Conservation (phyloP, 2,113 vertebrate species). For the Triplophysa dalaica region DNA sequence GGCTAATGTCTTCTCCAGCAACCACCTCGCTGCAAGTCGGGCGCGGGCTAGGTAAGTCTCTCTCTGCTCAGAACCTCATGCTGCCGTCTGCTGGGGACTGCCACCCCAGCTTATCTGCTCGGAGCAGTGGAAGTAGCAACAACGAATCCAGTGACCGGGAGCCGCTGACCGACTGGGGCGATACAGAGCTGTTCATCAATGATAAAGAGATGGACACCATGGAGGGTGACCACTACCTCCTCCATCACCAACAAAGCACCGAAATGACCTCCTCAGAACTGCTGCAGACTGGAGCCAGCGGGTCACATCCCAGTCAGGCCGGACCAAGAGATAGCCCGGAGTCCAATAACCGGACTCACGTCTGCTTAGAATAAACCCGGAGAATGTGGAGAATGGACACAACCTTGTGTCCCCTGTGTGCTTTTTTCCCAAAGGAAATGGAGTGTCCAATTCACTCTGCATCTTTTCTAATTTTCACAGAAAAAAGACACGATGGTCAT, state of each 20-base stretch:
- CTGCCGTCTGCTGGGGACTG: slow-evolving; percentile 78
- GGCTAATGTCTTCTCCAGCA: slow-evolving; percentile 78
- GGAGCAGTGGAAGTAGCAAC: slow-evolving; percentile 78
- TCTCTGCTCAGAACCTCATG: slow-evolving; percentile 91
- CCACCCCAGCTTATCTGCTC: slow-evolving; percentile 77
- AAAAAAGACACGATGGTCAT: slow-evolving; percentile 60
- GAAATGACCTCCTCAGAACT: slow-evolving; percentile 77
- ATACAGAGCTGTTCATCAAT: slow-evolving; percentile 87
- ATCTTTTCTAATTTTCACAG: slow-evolving; percentile 47
- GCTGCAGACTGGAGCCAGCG: slow-evolving; percentile 83
- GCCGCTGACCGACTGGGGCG: slow-evolving; percentile 78
- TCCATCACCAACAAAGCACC: slow-evolving; percentile 72
- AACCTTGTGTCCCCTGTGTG: slow-evolving; percentile 28
- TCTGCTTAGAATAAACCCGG: slow-evolving; percentile 83
- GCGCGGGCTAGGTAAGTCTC: slow-evolving; percentile 83
- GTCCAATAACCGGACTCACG: slow-evolving; percentile 82
- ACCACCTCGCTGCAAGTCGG: slow-evolving; percentile 63
- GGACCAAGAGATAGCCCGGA: slow-evolving; percentile 77
- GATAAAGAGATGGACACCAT: slow-evolving; percentile 82
- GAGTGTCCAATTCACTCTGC: slow-evolving; percentile 34
- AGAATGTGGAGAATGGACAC: slow-evolving; percentile 45
- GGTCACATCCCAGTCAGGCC: slow-evolving; percentile 72
- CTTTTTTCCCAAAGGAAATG: slow-evolving; percentile 46
- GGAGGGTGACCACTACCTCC: slow-evolving; percentile 76
- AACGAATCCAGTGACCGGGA: slow-evolving; percentile 80